phyloP scores from a whole-genome alignment of 2,797 vertebrate genomes.

The Emydoidea blandingii region DNA sequence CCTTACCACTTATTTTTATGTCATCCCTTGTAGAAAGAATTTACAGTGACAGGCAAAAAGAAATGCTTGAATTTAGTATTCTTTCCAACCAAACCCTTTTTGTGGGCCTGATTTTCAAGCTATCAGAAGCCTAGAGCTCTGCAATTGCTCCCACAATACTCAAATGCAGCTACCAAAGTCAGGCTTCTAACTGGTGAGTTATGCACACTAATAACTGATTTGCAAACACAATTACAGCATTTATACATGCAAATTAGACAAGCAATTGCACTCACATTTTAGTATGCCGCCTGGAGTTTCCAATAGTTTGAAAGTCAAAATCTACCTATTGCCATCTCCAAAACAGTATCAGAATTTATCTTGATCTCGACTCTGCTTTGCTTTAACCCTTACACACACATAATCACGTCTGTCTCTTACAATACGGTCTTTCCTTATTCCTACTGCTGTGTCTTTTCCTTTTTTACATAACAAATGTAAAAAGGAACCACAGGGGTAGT shows the following conservation, averaged over 20 bases:
- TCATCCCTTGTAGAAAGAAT: not conserved
- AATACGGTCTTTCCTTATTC: not conserved
- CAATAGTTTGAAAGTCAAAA: not conserved
- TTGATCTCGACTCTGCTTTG: not conserved
- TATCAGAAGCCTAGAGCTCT: not conserved
- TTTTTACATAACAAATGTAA: not conserved
- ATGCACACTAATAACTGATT: not conserved
- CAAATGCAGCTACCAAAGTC: not conserved
- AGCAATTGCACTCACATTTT: not conserved
- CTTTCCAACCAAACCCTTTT: not conserved
- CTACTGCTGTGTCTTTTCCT: not conserved
- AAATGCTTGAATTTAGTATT: not conserved
- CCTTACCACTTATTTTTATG: not conserved
- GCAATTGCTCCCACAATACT: not conserved
- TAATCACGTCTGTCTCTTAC: not conserved
- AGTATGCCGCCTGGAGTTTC: not conserved
- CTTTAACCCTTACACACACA: not conserved
- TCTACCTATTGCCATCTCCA: accelerated
- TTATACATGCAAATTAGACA: not conserved
- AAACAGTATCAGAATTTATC: not conserved
- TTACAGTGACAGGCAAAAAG: not conserved
- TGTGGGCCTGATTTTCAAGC: not conserved
- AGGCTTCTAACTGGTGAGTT: not conserved
- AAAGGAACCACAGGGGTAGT: not conserved
- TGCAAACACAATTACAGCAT: not conserved